Conservation (phyloP, 2,113 vertebrate species). For the Ammodytes dubius region DNA sequence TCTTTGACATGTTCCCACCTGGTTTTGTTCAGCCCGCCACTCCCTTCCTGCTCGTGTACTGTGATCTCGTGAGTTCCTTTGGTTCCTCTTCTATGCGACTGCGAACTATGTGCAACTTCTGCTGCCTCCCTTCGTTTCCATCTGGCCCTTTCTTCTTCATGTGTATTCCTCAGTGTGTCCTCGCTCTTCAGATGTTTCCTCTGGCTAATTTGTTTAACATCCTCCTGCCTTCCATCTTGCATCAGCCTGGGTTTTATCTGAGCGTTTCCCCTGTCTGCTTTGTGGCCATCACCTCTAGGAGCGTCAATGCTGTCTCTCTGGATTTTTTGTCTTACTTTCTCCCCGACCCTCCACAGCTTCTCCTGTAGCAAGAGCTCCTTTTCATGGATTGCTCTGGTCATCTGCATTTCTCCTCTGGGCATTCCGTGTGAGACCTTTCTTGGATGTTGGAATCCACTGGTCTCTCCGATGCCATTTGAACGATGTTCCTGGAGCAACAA, state of each 20-base stretch:
- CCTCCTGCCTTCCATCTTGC: conserved; percentile 20
- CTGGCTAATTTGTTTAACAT: conserved; percentile 18
- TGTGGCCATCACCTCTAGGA: conserved; percentile 58
- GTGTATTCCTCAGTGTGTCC: conserved; percentile 30
- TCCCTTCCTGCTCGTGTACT: conserved; percentile 1
- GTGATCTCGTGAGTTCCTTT: conserved; percentile 31
- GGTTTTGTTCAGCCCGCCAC: conserved; percentile 1
- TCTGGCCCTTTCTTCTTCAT: conserved; percentile 26
- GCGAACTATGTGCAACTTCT: not conserved
- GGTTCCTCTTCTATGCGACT: conserved; percentile 1
- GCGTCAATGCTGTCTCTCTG: conserved; percentile 69
- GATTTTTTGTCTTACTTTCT: conserved; percentile 81
- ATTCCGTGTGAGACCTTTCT: not conserved
- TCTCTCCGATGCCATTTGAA: conserved; percentile 17
- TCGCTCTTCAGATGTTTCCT: conserved; percentile 63
- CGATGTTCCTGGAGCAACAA: not conserved
- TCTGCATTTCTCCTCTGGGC: conserved; percentile 56
- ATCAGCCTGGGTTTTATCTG: conserved; percentile 41
- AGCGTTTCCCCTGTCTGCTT: conserved; percentile 28
- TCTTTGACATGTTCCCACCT: conserved; percentile 21
- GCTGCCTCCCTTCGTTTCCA: not conserved
- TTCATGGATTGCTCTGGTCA: conserved; percentile 83
- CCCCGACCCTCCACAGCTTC: conserved; percentile 85
- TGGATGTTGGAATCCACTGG: not conserved
- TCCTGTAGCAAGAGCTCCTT: conserved; percentile 84